These are phyloP conservation scores for Megalurothrips usitatus DNA, from an alignment of 2,888 invertebrate genomes.

Conservation along the genomic window DNA sequence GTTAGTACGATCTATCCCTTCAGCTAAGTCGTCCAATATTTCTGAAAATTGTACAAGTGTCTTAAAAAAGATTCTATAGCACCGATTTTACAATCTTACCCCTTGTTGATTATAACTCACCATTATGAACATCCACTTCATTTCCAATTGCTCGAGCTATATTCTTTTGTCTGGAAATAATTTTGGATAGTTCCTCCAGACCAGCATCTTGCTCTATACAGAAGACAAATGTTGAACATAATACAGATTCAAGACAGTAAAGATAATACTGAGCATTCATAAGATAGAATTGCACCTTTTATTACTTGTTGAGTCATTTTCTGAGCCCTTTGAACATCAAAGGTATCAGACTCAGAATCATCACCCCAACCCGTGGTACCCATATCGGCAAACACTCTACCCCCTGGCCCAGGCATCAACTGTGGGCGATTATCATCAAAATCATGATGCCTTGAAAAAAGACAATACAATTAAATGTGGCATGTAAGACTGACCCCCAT, in stretches of 20 bases:
- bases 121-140: conserved; percentile 75
- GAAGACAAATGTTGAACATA: not conserved
- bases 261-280: no score
- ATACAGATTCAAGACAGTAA: not conserved
- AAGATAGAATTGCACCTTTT: not conserved
- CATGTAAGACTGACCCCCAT: not conserved
- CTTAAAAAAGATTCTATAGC: not conserved
- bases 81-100: not conserved
- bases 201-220: conserved; percentile 70
- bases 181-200: conserved; percentile 66
- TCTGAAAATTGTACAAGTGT: conserved; percentile 49
- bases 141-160: conserved; percentile 67
- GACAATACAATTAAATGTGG: not conserved
- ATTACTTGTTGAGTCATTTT: conserved; percentile 38
- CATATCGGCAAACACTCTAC: conserved; percentile 47
- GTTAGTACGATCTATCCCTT: conserved; percentile 66
- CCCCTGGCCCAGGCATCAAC: conserved; percentile 42
- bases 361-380: conserved; percentile 50
- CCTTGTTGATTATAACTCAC: conserved; percentile 47
- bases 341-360: conserved; percentile 49
- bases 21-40: conserved; percentile 69
- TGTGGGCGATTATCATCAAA: conserved; percentile 43
- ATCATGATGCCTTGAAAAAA: conserved; percentile 42
- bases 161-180: conserved; percentile 69
- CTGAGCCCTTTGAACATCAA: conserved; percentile 45